Evolutionary conservation across 2,797 vertebrate genomes (phyloP).

Genomic region (Dipus sagitta): DNA sequence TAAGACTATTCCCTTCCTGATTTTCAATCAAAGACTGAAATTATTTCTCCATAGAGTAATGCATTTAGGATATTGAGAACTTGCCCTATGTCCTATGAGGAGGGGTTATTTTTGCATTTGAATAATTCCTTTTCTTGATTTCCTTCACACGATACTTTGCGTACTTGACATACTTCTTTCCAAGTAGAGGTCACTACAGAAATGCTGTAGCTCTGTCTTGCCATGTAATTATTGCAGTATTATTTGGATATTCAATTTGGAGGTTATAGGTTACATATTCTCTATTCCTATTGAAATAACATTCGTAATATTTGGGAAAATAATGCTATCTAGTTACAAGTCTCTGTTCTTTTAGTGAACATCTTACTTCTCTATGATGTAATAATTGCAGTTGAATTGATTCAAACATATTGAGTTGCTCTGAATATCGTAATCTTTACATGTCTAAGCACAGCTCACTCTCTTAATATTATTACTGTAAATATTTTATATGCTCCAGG

Average conservation of each 20-base stretch:
- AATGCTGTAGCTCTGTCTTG: neutral
- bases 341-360: neutral
- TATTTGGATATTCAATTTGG: neutral
- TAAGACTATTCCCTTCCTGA: neutral
- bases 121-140: neutral
- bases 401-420: neutral
- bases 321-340: neutral
- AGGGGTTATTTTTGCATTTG: constrained; percentile 32
- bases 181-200: neutral
- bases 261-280: neutral
- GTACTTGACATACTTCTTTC: neutral
- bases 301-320: neutral
- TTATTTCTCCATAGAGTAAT: constrained; percentile 44
- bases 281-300: neutral
- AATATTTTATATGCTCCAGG: neutral
- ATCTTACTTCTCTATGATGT: neutral
- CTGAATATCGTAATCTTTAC: neutral
- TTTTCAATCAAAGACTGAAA: constrained; percentile 50
- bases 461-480: neutral
- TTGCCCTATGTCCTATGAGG: constrained; percentile 1
- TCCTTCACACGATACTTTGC: neutral
- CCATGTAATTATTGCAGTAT: neutral
- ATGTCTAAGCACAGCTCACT: neutral
- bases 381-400: neutral
- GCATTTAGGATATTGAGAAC: constrained; percentile 25